Evolutionary conservation across 2,113 vertebrate species (phyloP).

Genomic region (Sinocyclocheilus anshuiensis): DNA sequence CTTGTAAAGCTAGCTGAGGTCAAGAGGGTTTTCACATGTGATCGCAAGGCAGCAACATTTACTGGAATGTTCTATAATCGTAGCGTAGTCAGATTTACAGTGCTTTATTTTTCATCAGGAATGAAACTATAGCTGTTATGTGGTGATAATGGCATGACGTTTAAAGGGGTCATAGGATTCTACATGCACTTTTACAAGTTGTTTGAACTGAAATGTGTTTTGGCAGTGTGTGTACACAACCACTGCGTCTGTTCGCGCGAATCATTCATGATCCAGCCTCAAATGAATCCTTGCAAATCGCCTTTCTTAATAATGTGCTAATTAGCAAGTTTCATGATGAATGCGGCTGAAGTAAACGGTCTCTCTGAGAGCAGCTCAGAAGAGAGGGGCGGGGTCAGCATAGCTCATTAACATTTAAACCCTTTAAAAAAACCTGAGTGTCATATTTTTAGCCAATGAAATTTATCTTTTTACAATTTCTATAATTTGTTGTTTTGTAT

Average conservation of each 20-base stretch:
- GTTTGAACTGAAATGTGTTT: no score
- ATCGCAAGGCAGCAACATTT: not conserved
- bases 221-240: no score
- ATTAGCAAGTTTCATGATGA: no score
- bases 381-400: no score
- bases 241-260: no score
- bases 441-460: conserved; percentile 47
- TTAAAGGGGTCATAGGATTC: conserved; percentile 36
- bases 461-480: conserved; percentile 49
- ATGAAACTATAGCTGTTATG: conserved; percentile 51
- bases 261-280: no score
- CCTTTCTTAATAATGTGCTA: no score
- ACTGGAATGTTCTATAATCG: conserved; percentile 16
- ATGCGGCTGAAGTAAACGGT: no score
- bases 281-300: no score
- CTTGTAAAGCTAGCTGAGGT: conserved; percentile 13
- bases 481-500: conserved; percentile 49
- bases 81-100: conserved; percentile 42
- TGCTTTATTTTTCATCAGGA: conserved; percentile 49
- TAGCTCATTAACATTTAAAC: no score
- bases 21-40: not conserved
- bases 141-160: conserved; percentile 73
- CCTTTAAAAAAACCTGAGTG: conserved; percentile 30
- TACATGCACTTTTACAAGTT: no score
- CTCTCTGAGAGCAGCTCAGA: no score